phyloP scores from a whole-genome alignment of 1,140 invertebrate species.

The Lordiphosa collinella region DNA sequence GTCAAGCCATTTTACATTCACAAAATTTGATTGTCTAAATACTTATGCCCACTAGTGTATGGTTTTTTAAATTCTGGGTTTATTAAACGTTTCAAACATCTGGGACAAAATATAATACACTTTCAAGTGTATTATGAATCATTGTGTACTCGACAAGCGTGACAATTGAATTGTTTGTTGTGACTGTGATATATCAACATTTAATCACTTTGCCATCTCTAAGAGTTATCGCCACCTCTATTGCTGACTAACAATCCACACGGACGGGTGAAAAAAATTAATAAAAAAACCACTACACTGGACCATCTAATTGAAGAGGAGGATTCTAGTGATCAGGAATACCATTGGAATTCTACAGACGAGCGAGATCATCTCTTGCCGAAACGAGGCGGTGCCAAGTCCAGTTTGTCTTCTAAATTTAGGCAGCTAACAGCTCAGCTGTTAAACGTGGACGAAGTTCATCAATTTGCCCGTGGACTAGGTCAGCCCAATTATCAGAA shows the following conservation, averaged over 20 bases:
- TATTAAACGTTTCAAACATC: no score
- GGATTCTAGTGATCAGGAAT: slow-evolving; percentile 37
- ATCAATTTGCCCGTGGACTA: slow-evolving; percentile 37
- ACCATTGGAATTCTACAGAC: slow-evolving; percentile 43
- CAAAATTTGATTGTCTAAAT: no score
- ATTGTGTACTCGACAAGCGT: no score
- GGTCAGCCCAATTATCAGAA: slow-evolving; percentile 40
- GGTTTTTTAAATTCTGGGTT: no score
- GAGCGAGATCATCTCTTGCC: slow-evolving; percentile 50
- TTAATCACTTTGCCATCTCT: not conserved
- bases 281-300: slow-evolving; percentile 36
- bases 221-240: slow-evolving; percentile 3
- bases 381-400: slow-evolving; percentile 16
- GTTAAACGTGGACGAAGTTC: slow-evolving; percentile 37
- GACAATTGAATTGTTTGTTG: not conserved
- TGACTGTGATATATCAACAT: not conserved
- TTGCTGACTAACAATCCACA: slow-evolving; percentile 36
- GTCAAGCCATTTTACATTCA: no score
- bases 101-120: no score
- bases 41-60: no score
- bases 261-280: slow-evolving; percentile 19
- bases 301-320: slow-evolving; percentile 16
- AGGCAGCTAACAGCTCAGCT: slow-evolving; percentile 60
- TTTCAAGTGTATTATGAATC: no score
- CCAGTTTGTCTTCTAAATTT: slow-evolving; percentile 44